Conservation (phyloP, 2,797 vertebrate species). For the Antennarius maculatus region DNA sequence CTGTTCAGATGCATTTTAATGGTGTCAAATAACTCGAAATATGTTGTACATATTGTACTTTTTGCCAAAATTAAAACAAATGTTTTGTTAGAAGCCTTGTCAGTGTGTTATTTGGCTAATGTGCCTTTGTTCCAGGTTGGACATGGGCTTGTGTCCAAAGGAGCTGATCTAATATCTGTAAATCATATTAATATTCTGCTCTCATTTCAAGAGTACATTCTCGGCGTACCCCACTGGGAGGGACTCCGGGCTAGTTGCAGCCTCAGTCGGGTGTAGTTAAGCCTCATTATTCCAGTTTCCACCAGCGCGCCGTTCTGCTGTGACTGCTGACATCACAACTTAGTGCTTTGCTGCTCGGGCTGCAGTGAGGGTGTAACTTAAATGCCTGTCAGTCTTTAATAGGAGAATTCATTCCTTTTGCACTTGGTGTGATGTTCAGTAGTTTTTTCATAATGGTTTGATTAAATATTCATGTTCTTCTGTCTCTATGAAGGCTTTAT, state of each 20-base stretch:
- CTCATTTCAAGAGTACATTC: slow-evolving; percentile 58
- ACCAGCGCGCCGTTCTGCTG: slow-evolving; percentile 25
- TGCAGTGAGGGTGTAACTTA: slow-evolving; percentile 2
- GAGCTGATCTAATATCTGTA: slow-evolving; percentile 37
- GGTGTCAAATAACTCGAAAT: slow-evolving; percentile 79
- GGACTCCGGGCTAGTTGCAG: slow-evolving; percentile 25
- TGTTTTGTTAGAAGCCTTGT: slow-evolving; percentile 74
- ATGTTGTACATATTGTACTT: slow-evolving; percentile 76
- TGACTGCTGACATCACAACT: slow-evolving; percentile 23
- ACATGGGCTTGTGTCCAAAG: slow-evolving; percentile 45
- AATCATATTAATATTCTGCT: slow-evolving; percentile 60
- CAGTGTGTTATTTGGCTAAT: slow-evolving; percentile 42
- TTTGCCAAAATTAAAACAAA: slow-evolving; percentile 82
- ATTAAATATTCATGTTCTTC: neutral
- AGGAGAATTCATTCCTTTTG: neutral
- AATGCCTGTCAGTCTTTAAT: neutral
- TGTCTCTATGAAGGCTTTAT: no score
- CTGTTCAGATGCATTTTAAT: slow-evolving; percentile 80
- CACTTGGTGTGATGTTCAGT: neutral
- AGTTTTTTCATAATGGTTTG: neutral
- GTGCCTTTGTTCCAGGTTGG: slow-evolving; percentile 28
- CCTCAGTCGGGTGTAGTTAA: slow-evolving; percentile 38
- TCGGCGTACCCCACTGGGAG: slow-evolving; percentile 52
- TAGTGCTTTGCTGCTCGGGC: slow-evolving; percentile 1
- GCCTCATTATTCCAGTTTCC: slow-evolving; percentile 48